Evolutionary conservation across 2,113 vertebrate genomes (phyloP).

Genomic region (Syngnathoides biaculeatus): DNA sequence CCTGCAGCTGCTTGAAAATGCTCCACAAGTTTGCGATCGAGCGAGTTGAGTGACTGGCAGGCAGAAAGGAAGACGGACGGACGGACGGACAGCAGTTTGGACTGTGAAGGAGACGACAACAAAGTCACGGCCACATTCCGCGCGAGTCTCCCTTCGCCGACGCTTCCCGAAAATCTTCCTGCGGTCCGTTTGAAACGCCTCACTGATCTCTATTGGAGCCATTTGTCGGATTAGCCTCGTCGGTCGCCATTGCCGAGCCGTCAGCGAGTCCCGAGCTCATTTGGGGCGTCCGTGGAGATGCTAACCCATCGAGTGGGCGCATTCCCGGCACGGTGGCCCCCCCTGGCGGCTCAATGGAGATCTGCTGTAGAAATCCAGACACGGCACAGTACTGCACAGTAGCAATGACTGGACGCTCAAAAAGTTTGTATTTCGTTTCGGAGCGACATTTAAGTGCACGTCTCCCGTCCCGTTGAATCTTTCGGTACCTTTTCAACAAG

Average conservation of each 20-base stretch:
- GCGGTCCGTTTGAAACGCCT: conserved; percentile 8
- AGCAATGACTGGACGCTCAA: too few relatives aligned
- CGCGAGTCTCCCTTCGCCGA: background rate
- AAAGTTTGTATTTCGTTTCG: too few relatives aligned
- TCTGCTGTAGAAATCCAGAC: conserved; percentile 11
- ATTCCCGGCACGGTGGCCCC: conserved; percentile 47
- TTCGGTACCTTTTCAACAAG: background rate
- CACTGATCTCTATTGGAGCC: conserved; percentile 26
- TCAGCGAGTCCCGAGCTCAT: conserved; percentile 27
- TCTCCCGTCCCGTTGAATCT: background rate
- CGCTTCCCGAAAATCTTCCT: background rate
- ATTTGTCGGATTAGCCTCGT: conserved; percentile 46
- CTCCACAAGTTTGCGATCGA: conserved; percentile 26
- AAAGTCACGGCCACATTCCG: conserved; percentile 20
- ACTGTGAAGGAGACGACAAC: conserved; percentile 22
- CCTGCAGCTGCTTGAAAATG: conserved; percentile 25
- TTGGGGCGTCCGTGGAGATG: conserved; percentile 42
- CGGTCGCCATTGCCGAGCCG: conserved; percentile 46
- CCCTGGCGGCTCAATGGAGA: conserved; percentile 37
- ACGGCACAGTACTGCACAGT: too few relatives aligned
- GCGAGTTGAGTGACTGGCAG: conserved; percentile 14
- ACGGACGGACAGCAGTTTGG: conserved; percentile 24
- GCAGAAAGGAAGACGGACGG: background rate
- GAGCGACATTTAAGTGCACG: too few relatives aligned
- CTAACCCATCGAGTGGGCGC: background rate